Conservation (phyloP, 2,888 invertebrate genomes). For the Clepsis dumicolana region DNA sequence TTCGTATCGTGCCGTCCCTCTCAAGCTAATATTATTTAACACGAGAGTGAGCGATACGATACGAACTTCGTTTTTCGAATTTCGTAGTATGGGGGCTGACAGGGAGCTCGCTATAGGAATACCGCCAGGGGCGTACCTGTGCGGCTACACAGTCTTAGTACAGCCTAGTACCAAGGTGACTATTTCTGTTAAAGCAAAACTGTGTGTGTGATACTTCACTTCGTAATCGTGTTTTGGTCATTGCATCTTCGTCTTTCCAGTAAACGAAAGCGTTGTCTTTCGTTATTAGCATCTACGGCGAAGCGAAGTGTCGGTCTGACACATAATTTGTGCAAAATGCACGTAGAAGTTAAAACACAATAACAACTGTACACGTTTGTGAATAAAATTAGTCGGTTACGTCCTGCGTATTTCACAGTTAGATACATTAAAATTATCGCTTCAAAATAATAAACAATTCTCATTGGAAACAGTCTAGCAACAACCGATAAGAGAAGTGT, state of each 20-base stretch:
- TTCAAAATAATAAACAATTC: conserved; percentile 4
- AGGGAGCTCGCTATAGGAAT: too few species aligned
- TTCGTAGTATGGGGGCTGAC: too few species aligned
- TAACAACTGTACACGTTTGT: background rate
- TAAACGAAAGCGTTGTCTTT: background rate
- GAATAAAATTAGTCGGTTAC: background rate
- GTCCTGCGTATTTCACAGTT: background rate
- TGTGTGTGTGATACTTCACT: background rate
- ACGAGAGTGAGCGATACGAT: too few species aligned
- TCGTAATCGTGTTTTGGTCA: background rate
- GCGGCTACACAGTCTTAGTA: too few species aligned
- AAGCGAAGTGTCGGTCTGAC: background rate
- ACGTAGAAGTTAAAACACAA: background rate
- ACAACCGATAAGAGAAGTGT: conserved; percentile 35
- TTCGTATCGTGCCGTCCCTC: too few species aligned
- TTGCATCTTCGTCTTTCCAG: background rate
- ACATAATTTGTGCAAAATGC: background rate
- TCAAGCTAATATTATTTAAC: too few species aligned
- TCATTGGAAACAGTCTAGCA: conserved; percentile 14
- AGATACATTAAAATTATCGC: conserved; percentile 1
- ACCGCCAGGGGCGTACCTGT: too few species aligned
- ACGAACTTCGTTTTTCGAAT: too few species aligned
- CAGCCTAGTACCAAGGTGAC: background rate
- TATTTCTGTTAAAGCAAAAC: background rate
- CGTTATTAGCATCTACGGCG: background rate